Percentiles rank a stretch among this genome's conserved stretches.
Evolutionary conservation across 1,140 invertebrate genomes (phyloP).

Genomic region (Nephila pilipes): DNA sequence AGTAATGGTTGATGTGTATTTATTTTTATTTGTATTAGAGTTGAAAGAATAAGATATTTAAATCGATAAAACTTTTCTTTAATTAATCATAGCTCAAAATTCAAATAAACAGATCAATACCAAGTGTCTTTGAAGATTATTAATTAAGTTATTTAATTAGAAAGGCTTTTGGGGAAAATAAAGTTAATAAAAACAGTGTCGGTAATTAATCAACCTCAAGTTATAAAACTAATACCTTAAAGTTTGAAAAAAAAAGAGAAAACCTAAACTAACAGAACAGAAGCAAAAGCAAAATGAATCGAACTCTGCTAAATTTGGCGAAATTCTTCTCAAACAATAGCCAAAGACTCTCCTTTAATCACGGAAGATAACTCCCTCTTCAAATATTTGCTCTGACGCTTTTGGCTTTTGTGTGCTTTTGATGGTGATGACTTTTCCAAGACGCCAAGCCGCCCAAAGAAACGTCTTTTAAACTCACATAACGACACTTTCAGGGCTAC

Average conservation of each 20-base stretch:
- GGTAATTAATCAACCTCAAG: too few species aligned
- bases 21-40: too few species aligned
- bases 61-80: too few species aligned
- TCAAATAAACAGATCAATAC: too few species aligned
- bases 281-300: background rate
- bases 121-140: too few species aligned
- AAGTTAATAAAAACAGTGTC: too few species aligned
- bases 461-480: slow-evolving; percentile 30
- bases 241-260: background rate
- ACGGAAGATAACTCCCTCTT: background rate
- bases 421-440: background rate
- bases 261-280: background rate
- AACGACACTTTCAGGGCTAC: background rate
- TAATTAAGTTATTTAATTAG: too few species aligned
- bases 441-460: slow-evolving; percentile 13
- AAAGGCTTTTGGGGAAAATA: too few species aligned
- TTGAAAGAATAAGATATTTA: too few species aligned
- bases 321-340: background rate
- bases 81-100: too few species aligned
- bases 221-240: too few species aligned
- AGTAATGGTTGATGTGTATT: too few species aligned
- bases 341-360: background rate
- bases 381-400: slow-evolving; percentile 30
- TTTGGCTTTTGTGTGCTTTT: background rate
- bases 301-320: background rate